Conservation (phyloP, 35 echinoderm and acorn worm species). For the Apostichopus japonicus region DNA sequence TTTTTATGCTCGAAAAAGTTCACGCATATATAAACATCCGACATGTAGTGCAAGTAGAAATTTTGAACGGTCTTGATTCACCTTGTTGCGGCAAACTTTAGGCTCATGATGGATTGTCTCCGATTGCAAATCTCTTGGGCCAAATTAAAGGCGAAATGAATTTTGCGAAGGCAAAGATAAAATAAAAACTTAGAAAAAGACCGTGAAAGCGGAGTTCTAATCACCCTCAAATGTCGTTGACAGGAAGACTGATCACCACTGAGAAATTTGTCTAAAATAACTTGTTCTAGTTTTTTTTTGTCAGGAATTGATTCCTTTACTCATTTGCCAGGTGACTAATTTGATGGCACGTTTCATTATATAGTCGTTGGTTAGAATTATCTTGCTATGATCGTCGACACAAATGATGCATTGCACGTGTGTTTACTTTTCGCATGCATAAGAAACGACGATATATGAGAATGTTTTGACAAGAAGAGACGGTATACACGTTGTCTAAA, state of each 20-base stretch:
- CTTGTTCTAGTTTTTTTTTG: neutral
- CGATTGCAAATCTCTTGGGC: slow-evolving; percentile 21
- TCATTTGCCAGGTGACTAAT: neutral
- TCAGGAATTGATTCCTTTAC: neutral
- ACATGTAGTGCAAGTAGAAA: neutral
- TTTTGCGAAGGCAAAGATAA: neutral
- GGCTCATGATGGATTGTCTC: slow-evolving; percentile 12
- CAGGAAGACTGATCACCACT: slow-evolving; percentile 13
- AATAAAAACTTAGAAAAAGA: neutral
- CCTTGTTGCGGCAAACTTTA: neutral
- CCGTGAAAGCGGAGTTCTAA: slow-evolving; percentile 27
- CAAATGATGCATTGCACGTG: neutral
- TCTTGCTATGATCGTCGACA: neutral
- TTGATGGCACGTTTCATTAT: neutral
- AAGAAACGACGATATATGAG: neutral
- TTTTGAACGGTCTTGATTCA: neutral
- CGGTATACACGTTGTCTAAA: no score
- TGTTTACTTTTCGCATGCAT: neutral
- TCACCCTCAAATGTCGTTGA: neutral
- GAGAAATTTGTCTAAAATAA: neutral
- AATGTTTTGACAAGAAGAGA: no score
- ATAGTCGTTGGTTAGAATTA: neutral
- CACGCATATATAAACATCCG: no score
- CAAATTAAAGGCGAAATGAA: neutral
- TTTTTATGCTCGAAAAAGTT: no score